phyloP scores from a whole-genome alignment of 2,113 vertebrate species.

The Monopterus albus region DNA sequence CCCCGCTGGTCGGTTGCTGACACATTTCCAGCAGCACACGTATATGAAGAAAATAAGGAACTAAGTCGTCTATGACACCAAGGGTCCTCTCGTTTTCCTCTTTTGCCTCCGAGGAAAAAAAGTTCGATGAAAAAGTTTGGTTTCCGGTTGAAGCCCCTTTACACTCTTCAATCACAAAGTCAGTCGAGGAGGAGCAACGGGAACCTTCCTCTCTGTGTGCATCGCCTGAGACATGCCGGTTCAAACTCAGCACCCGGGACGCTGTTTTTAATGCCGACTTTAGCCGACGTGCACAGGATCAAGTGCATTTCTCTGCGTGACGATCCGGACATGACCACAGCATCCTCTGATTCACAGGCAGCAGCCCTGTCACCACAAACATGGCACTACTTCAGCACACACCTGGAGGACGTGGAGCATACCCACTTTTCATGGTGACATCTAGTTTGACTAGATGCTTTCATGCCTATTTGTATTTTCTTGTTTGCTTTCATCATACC shows the following conservation, averaged over 20 bases:
- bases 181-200: conserved; percentile 55
- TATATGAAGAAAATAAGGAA: conserved; percentile 54
- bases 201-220: not conserved
- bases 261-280: no score
- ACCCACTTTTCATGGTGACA: no score
- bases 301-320: no score
- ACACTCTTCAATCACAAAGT: conserved; percentile 31
- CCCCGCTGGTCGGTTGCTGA: conserved; percentile 22
- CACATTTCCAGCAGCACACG: conserved; percentile 52
- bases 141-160: conserved; percentile 66
- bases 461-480: no score
- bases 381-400: no score
- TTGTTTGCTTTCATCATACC: no score
- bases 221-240: not conserved
- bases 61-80: conserved; percentile 18
- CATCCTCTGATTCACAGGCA: no score
- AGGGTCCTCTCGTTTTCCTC: conserved; percentile 31
- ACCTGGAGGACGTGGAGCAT: no score
- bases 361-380: no score
- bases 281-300: no score
- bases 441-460: no score
- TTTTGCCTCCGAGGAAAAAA: conserved; percentile 32
- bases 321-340: no score
- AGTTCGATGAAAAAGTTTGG: conserved; percentile 62
- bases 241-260: not conserved